Evolutionary conservation across 2,797 vertebrate genomes (phyloP), one percentile per base, ranked within the genome.

Genomic region (Chaetodon trifasciatus): DNA sequence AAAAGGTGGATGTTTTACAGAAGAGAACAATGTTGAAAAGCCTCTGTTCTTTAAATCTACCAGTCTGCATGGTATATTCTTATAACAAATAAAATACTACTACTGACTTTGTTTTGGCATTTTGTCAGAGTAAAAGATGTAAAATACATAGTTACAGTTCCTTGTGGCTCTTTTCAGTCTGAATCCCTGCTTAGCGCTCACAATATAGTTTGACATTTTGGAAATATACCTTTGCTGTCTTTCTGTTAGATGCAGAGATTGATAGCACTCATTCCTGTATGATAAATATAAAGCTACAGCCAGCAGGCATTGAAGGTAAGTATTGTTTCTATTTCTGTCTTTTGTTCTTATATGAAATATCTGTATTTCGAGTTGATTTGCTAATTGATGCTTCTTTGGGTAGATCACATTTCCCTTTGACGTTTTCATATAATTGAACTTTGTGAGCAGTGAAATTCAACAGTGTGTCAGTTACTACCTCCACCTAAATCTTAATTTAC

Each of bases 371-470:
- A 32, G 42, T 66, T 49, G 4, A 61, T 40, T 35, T 72, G 40
- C 10, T 56, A 8, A n/a, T 46, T 56, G n/a, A 60, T 60, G 32
- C 15, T 55, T 19, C 16, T 40, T 64, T 9, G 19, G 11, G 8
- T 6, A 21, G 5, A 44, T 57, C 10, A 24, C 4, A 7, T 70
- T 61, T 61, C 47, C 11, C 6, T 65, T 47, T 58, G 23, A 55
- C 47, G 67, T 64, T 74, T 65, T 28, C 5, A 71, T 47, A 44
- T 17, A 42, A 47, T 46, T 81, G 9, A 32, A 37, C 24, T 50
- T 62, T 58, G 1, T 6, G 11, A 55, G 28, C 49, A 62, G 62
- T 61, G 6, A 66, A 58, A 57, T 46, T 9, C n/a, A 35, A 17
- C 32, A 60, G 57, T 23, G 11, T 23, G 5, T 2, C n/a, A 40